Evolutionary conservation across 2,113 vertebrate genomes (phyloP).

Genomic region (Coryphaenoides rupestris): DNA sequence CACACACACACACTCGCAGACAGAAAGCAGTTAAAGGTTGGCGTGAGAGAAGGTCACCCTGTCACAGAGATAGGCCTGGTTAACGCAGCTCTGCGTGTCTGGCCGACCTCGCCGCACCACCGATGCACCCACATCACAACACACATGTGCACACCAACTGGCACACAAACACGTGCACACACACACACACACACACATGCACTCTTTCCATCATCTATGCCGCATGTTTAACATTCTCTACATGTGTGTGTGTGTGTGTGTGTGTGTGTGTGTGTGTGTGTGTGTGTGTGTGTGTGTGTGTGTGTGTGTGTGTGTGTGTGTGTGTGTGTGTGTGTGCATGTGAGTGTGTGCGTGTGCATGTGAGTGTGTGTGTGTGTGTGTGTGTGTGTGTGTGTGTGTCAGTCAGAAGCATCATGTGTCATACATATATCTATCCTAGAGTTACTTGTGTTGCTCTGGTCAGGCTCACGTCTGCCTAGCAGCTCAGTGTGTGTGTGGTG

Average conservation of each 20-base stretch:
- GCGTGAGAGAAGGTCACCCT: constrained; percentile 40
- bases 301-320: no score
- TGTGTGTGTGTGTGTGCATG: no score
- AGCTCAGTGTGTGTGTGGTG: constrained; percentile 18
- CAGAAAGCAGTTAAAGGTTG: constrained; percentile 28
- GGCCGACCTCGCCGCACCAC: neutral
- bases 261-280: neutral
- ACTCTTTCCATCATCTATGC: neutral
- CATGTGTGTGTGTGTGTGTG: neutral
- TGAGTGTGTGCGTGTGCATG: no score
- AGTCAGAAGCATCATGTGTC: no score
- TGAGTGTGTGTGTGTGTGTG: no score
- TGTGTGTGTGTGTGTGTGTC: no score
- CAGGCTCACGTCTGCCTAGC: neutral
- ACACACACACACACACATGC: constrained; percentile 11
- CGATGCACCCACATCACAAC: constrained; percentile 1
- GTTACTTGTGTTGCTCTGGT: neutral
- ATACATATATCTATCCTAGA: no score
- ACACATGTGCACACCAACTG: neutral
- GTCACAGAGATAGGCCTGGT: constrained; percentile 27
- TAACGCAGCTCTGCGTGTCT: constrained; percentile 16
- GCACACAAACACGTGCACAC: constrained; percentile 1
- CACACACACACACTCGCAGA: constrained; percentile 14
- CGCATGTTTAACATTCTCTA: neutral
- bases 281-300: neutral